These are phyloP conservation scores for Cairina moschata DNA, from an alignment of 2,113 vertebrate genomes.

Conservation along the genomic window DNA sequence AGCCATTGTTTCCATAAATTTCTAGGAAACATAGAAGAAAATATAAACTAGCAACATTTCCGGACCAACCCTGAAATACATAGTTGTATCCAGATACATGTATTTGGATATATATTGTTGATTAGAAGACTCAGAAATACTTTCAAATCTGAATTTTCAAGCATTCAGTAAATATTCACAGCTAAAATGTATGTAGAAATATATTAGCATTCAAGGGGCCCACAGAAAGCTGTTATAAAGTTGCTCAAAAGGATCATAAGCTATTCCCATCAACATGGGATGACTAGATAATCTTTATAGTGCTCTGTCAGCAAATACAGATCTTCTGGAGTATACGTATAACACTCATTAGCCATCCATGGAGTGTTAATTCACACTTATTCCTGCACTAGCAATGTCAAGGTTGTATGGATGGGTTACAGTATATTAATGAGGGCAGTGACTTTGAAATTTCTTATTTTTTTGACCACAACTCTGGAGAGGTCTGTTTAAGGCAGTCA, in stretches of 20 bases:
- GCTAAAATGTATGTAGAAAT: background rate
- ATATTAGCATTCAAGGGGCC: background rate
- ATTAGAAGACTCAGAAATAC: background rate
- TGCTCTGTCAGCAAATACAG: background rate
- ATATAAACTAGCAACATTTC: background rate
- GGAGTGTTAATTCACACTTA: background rate
- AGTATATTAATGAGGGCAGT: background rate
- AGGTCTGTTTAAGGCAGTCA: background rate
- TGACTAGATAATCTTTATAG: background rate
- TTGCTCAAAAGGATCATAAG: background rate
- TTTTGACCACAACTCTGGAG: background rate
- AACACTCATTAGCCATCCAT: background rate
- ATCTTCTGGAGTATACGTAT: background rate
- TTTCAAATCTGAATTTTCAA: background rate
- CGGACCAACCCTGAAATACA: background rate
- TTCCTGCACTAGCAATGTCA: background rate
- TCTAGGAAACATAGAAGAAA: background rate
- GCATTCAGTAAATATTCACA: background rate
- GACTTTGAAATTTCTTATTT: background rate
- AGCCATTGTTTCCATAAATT: background rate
- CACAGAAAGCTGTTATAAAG: background rate
- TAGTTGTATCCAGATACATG: no score
- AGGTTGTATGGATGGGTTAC: background rate
- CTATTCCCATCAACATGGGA: background rate
- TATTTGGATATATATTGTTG: background rate